Conservation (phyloP, 1,140 invertebrate genomes). For the Uloborus diversus region DNA sequence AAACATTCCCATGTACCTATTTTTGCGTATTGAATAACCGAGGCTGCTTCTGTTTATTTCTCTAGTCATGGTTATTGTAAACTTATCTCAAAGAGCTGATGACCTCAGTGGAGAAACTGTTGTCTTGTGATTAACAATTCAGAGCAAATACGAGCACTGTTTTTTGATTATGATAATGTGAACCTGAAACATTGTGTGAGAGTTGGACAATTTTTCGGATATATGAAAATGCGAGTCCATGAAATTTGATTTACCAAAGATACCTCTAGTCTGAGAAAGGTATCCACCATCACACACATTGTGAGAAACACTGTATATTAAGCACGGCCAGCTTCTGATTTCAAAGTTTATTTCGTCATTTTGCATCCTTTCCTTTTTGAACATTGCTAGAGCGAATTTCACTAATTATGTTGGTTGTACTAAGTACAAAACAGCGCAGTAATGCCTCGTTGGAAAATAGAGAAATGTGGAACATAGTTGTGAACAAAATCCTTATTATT, state of each 20-base stretch:
- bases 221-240: no score
- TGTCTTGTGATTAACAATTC: no score
- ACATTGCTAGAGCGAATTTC: background rate
- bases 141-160: background rate
- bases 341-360: background rate
- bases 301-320: background rate
- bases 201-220: no score
- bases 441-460: background rate
- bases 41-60: no score
- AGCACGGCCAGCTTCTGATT: background rate
- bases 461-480: background rate
- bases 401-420: background rate
- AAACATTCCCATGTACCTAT: no score
- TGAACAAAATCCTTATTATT: constrained; percentile 2
- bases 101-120: no score
- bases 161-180: background rate
- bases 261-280: constrained; percentile 51
- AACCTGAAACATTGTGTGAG: background rate
- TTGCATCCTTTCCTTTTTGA: constrained; percentile 5
- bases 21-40: no score
- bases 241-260: constrained; percentile 45
- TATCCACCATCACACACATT: constrained; percentile 16
- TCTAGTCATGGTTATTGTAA: constrained; percentile 54
- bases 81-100: constrained; percentile 11
- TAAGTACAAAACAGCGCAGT: constrained; percentile 15